A percentile compares a stretch with the other conserved stretches of the same genome.
Conservation (phyloP, 2,113 vertebrate species). For the Paratilapia polleni region DNA sequence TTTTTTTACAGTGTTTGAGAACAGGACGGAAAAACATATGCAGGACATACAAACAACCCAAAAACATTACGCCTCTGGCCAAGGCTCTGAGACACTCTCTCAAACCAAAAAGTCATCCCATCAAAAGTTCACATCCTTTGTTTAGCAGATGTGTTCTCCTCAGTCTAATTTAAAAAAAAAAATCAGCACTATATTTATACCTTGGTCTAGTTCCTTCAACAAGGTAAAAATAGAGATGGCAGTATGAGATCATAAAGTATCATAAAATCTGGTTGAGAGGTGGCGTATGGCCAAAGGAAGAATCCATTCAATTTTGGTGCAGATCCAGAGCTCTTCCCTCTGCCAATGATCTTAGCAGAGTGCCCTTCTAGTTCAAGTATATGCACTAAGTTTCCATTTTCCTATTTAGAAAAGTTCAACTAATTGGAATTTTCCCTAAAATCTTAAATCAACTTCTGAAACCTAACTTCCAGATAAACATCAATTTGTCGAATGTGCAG, state of each 20-base stretch:
- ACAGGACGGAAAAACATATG: too few species aligned
- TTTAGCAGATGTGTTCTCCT: not conserved
- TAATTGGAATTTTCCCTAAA: not conserved
- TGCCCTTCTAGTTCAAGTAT: not conserved
- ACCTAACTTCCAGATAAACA: not conserved
- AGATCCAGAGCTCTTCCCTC: not conserved
- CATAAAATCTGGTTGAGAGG: not conserved
- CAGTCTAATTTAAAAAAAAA: slow-evolving; percentile 9
- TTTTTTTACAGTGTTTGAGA: too few species aligned
- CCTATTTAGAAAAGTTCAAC: not conserved
- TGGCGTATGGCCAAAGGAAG: not conserved
- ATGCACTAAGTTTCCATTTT: not conserved
- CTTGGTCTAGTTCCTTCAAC: too few species aligned
- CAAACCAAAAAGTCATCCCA: slow-evolving; percentile 13
- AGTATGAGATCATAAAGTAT: not conserved
- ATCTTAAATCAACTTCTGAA: not conserved
- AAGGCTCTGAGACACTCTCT: not conserved
- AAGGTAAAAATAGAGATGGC: too few species aligned
- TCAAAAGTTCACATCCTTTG: slow-evolving; percentile 10
- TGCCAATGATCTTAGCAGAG: not conserved
- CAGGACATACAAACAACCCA: not conserved
- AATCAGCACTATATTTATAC: not conserved
- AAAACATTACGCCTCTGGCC: not conserved
- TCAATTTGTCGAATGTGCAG: not conserved
- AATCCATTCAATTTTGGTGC: not conserved